Evolutionary conservation across 2,113 vertebrate genomes (phyloP).

Genomic region (Felis chaus): DNA sequence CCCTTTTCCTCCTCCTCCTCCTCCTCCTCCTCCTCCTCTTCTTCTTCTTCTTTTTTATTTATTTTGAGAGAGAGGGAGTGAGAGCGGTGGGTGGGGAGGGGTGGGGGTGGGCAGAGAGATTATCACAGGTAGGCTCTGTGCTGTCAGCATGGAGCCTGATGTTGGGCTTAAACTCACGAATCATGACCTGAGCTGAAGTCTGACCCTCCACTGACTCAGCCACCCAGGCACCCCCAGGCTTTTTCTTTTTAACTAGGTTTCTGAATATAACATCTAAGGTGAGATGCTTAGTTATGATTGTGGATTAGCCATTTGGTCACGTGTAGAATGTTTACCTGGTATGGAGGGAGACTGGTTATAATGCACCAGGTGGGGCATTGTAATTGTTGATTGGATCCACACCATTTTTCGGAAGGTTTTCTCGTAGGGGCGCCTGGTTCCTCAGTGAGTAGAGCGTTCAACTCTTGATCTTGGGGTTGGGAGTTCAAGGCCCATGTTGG

Average conservation of each 20-base stretch:
- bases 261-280: not conserved
- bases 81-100: no score
- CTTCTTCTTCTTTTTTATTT: no score
- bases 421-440: not conserved
- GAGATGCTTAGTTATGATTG: not conserved
- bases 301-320: not conserved
- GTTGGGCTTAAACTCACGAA: no score
- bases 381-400: not conserved
- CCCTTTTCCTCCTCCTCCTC: no score
- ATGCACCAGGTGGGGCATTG: not conserved
- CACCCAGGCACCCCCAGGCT: no score
- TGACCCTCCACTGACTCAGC: no score
- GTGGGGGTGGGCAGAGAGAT: no score
- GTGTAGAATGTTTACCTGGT: not conserved
- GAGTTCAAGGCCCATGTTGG: not conserved
- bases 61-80: no score
- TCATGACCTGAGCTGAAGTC: no score
- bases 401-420: constrained; percentile 1
- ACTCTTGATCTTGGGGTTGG: not conserved
- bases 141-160: no score
- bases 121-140: no score
- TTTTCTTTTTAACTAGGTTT: not conserved
- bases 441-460: not conserved
- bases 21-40: no score
- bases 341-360: not conserved